These are phyloP conservation scores for Artemia sp. DNA, from an alignment of 2,888 invertebrate genomes.

Conservation along the genomic window DNA sequence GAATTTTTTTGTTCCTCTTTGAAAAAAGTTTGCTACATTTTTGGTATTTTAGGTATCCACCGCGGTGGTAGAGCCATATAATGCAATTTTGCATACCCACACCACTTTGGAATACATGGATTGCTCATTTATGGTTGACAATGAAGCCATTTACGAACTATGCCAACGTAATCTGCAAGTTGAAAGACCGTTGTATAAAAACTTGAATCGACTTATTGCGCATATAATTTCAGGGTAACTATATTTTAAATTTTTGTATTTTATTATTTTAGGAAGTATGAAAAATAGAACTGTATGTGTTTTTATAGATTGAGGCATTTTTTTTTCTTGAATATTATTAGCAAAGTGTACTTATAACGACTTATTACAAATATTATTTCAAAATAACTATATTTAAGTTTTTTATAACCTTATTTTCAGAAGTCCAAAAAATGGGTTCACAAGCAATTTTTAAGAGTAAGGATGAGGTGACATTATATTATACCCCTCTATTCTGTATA, in stretches of 20 bases:
- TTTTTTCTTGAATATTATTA: not conserved
- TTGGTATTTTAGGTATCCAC: conserved; percentile 14
- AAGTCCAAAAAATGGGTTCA: too few species aligned
- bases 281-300: not conserved
- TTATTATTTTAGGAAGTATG: not conserved
- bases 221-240: conserved; percentile 30
- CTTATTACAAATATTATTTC: too few species aligned
- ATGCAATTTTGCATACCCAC: conserved; percentile 20
- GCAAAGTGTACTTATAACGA: too few species aligned
- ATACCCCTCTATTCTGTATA: too few species aligned
- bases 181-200: conserved; percentile 38
- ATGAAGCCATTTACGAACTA: conserved; percentile 39
- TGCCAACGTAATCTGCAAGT: conserved; percentile 38
- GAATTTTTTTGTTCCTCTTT: too few species aligned
- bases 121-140: conserved; percentile 26
- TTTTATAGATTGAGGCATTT: not conserved
- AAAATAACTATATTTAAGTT: too few species aligned
- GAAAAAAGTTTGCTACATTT: not conserved
- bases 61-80: conserved; percentile 19
- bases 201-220: conserved; percentile 37
- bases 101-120: conserved; percentile 18
- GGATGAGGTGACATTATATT: too few species aligned
- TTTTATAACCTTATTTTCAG: too few species aligned
- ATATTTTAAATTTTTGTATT: not conserved
- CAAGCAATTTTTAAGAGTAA: too few species aligned